A percentile compares a stretch with the other conserved stretches of the same genome.
Conservation (phyloP, 1,140 invertebrate genomes). For the Gonatopus flavifemur region DNA sequence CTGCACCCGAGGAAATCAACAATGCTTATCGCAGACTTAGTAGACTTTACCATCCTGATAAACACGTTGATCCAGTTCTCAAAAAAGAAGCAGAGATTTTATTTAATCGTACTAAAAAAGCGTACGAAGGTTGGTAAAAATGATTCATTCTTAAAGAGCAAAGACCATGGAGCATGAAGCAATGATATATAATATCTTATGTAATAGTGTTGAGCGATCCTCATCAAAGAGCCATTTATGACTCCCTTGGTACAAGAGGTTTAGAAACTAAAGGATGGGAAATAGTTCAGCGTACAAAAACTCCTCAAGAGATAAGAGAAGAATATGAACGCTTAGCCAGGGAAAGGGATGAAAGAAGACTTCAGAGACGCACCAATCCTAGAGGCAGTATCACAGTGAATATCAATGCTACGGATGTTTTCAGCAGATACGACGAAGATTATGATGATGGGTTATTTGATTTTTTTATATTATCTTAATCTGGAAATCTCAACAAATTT, state of each 20-base stretch:
- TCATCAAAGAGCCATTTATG: conserved; percentile 79
- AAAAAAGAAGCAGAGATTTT: conserved; percentile 88
- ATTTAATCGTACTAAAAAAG: conserved; percentile 89
- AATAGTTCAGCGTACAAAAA: conserved; percentile 85
- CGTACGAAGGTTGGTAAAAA: conserved; percentile 79
- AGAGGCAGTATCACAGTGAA: conserved; percentile 83
- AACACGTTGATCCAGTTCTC: conserved; percentile 77
- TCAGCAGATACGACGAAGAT: conserved; percentile 78
- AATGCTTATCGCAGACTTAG: conserved; percentile 88
- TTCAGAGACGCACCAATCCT: conserved; percentile 89
- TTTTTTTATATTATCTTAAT: conserved; percentile 1
- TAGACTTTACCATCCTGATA: conserved; percentile 93
- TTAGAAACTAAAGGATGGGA: conserved; percentile 91
- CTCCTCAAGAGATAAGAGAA: conserved; percentile 90
- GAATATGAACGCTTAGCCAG: conserved; percentile 85
- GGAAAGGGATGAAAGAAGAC: conserved; percentile 78
- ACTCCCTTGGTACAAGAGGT: conserved; percentile 76
- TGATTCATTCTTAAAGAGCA: neutral
- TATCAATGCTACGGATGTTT: conserved; percentile 92
- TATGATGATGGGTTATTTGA: conserved; percentile 56
- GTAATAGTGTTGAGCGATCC: conserved; percentile 74
- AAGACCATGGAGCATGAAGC: neutral
- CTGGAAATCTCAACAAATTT: too few relatives aligned
- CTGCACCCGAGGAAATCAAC: conserved; percentile 84
- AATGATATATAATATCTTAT: conserved; percentile 18